phyloP scores from a whole-genome alignment of 2,888 invertebrate genomes.

The Stenchaetothrips biformis region DNA sequence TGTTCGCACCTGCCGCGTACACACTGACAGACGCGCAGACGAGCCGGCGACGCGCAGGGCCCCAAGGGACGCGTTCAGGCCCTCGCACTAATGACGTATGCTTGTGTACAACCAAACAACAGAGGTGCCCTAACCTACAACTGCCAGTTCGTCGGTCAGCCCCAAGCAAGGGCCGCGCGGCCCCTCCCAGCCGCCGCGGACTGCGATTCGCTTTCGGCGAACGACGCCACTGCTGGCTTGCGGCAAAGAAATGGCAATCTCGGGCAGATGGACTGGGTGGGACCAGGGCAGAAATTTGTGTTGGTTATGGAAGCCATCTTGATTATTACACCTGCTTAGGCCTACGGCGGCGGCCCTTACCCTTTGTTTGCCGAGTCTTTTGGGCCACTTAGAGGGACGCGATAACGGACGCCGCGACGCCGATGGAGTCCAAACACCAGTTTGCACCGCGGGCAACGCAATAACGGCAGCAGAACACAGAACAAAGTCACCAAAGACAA shows the following conservation, averaged over 20 bases:
- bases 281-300: background rate
- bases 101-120: conserved; percentile 23
- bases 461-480: background rate
- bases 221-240: too few relatives aligned
- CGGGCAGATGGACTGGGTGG: too few relatives aligned
- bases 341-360: background rate
- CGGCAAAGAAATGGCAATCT: too few relatives aligned
- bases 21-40: too few relatives aligned
- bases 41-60: too few relatives aligned
- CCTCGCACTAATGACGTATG: background rate
- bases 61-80: too few relatives aligned
- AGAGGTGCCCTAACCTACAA: background rate
- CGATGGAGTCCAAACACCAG: background rate
- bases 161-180: background rate
- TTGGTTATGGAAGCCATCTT: conserved; percentile 23
- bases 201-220: too few relatives aligned
- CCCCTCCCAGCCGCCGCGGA: too few relatives aligned
- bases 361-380: background rate
- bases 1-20: too few relatives aligned
- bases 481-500: background rate
- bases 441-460: background rate
- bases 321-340: conserved; percentile 16
- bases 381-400: background rate
- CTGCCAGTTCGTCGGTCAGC: background rate
- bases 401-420: background rate